Percentiles rank a stretch among this genome's conserved stretches.
phyloP scores from a whole-genome alignment of 2,888 invertebrate genomes.

The Acleris laterana region DNA sequence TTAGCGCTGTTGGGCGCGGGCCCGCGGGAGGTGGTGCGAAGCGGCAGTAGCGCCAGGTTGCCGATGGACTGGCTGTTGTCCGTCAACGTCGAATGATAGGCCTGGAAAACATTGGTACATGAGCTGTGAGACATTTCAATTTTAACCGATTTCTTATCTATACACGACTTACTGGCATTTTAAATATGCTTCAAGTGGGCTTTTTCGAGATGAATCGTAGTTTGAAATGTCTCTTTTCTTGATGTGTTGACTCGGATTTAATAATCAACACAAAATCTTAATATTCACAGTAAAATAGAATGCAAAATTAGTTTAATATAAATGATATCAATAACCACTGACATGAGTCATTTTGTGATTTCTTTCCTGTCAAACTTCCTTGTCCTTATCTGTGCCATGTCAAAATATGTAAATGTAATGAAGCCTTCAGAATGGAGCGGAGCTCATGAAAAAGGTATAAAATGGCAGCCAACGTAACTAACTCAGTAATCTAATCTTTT shows the following conservation, averaged over 20 bases:
- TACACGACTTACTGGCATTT: conserved; percentile 55
- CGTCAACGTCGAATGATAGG: conserved; percentile 96
- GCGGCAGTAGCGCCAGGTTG: conserved; percentile 96
- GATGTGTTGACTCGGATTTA: no score
- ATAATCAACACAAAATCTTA: no score
- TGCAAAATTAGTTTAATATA: neutral
- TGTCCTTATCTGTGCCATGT: neutral
- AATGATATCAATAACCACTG: neutral
- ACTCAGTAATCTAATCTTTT: no score
- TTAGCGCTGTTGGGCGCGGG: conserved; percentile 91
- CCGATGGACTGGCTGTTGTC: conserved; percentile 91
- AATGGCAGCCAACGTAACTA: no score
- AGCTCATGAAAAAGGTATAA: no score
- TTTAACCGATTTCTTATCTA: conserved; percentile 6
- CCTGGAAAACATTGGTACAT: conserved; percentile 82
- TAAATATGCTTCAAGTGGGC: conserved; percentile 13
- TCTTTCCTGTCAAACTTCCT: neutral
- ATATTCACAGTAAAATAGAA: neutral
- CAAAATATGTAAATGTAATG: no score
- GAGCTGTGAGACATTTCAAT: no score
- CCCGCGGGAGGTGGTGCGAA: conserved; percentile 95
- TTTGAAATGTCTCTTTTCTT: neutral
- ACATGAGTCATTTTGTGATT: conserved; percentile 6
- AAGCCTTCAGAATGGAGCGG: no score
- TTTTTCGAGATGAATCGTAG: neutral